Conservation (phyloP, 2,113 vertebrate genomes). For the Aleadryas rufinucha region DNA sequence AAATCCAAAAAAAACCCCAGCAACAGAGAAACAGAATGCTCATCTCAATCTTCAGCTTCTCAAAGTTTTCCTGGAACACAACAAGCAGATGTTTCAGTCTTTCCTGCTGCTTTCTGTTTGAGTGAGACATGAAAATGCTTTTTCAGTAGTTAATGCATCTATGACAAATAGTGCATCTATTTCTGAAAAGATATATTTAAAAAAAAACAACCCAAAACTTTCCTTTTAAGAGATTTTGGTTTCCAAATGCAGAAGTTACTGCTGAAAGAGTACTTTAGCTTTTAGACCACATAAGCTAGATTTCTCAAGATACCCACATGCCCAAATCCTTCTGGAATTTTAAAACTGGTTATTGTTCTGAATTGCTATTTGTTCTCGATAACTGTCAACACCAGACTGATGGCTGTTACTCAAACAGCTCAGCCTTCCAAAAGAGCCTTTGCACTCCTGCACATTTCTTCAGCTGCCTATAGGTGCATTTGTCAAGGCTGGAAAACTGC, state of each 20-base stretch:
- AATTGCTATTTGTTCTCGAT: background rate
- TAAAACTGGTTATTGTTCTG: background rate
- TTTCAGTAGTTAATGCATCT: background rate
- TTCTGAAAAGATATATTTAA: background rate
- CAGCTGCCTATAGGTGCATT: background rate
- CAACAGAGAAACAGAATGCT: background rate
- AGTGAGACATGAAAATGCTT: background rate
- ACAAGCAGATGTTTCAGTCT: background rate
- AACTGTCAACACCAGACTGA: background rate
- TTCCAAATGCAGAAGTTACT: background rate
- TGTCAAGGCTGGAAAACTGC: background rate
- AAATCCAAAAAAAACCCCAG: background rate
- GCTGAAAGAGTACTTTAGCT: background rate
- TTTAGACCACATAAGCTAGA: background rate
- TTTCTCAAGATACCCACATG: background rate
- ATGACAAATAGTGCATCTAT: background rate
- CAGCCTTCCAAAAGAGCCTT: background rate
- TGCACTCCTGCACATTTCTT: background rate
- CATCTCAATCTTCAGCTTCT: background rate
- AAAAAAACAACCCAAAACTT: background rate
- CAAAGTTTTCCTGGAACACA: background rate
- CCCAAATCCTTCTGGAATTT: background rate
- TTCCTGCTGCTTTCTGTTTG: background rate
- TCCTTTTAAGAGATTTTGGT: background rate
- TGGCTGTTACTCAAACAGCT: background rate